Conservation (phyloP, 2,888 invertebrate genomes). For the Timema podura region DNA sequence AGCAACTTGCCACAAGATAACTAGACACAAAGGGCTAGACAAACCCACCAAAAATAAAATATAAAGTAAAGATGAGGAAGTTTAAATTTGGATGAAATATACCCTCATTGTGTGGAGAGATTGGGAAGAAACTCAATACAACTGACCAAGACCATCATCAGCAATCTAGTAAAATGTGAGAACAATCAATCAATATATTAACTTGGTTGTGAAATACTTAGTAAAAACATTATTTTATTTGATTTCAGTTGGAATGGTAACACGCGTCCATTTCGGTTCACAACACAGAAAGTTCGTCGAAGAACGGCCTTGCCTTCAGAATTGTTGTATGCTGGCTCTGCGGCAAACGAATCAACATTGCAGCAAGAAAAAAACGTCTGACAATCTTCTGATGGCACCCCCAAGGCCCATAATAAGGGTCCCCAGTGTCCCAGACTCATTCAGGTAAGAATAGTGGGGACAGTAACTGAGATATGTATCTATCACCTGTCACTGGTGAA, state of each 20-base stretch:
- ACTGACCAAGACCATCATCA: too few species aligned
- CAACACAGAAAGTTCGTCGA: slow-evolving; percentile 54
- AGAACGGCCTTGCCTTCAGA: slow-evolving; percentile 66
- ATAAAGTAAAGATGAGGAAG: too few species aligned
- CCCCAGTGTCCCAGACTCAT: slow-evolving; percentile 72
- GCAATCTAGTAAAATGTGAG: too few species aligned
- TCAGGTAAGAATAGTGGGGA: slow-evolving; percentile 58
- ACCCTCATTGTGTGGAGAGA: too few species aligned
- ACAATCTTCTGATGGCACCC: slow-evolving; percentile 30
- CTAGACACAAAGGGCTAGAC: too few species aligned
- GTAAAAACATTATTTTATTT: background rate
- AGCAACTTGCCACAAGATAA: too few species aligned
- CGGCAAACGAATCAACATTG: background rate
- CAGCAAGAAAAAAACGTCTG: slow-evolving; percentile 2
- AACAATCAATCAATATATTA: too few species aligned
- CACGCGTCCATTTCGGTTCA: slow-evolving; percentile 37
- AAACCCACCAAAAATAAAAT: too few species aligned
- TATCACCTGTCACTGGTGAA: too few species aligned
- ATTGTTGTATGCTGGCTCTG: slow-evolving; percentile 49
- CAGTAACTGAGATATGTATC: too few species aligned
- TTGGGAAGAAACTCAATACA: too few species aligned
- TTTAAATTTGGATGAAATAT: too few species aligned
- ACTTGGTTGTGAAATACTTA: background rate
- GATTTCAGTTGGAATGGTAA: slow-evolving; percentile 27
- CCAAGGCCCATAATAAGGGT: slow-evolving; percentile 45